Conservation (phyloP, 64 coral and sea anemone genomes). For the Montipora cactus region DNA sequence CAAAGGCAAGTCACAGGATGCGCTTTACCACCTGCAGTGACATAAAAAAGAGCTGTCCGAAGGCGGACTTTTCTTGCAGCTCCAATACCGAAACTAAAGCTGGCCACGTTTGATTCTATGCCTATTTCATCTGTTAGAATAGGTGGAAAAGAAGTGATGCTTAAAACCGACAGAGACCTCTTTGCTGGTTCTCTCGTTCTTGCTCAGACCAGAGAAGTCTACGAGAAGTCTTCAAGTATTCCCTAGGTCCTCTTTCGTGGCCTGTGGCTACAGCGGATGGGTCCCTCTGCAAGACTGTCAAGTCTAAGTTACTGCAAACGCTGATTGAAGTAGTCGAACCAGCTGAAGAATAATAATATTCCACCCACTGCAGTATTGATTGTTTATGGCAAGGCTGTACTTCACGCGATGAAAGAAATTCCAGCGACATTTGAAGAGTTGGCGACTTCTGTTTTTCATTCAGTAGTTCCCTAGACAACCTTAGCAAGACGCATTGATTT, state of each 20-base stretch:
- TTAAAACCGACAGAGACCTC: too few relatives aligned
- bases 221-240: too few relatives aligned
- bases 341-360: constrained; percentile 65
- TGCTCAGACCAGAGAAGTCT: not conserved
- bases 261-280: too few relatives aligned
- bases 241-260: too few relatives aligned
- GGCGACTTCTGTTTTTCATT: constrained; percentile 46
- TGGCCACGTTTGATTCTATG: too few relatives aligned
- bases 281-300: constrained; percentile 63
- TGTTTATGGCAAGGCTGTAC: constrained; percentile 68
- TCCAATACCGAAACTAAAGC: not conserved
- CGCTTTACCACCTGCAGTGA: constrained; percentile 16
- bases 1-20: constrained; percentile 41
- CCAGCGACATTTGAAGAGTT: constrained; percentile 59
- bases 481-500: constrained; percentile 13
- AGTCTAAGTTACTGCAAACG: constrained; percentile 58
- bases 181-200: too few relatives aligned
- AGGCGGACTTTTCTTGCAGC: constrained; percentile 26
- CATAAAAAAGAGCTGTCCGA: not conserved
- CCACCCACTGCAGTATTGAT: constrained; percentile 66
- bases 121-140: too few relatives aligned
- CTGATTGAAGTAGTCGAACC: constrained; percentile 60
- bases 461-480: constrained; percentile 49
- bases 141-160: too few relatives aligned
- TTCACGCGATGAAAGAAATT: constrained; percentile 64